Evolutionary conservation across 2,113 vertebrate species (phyloP), one percentile per base, ranked within the genome.

Genomic region (Alouatta palliata): DNA sequence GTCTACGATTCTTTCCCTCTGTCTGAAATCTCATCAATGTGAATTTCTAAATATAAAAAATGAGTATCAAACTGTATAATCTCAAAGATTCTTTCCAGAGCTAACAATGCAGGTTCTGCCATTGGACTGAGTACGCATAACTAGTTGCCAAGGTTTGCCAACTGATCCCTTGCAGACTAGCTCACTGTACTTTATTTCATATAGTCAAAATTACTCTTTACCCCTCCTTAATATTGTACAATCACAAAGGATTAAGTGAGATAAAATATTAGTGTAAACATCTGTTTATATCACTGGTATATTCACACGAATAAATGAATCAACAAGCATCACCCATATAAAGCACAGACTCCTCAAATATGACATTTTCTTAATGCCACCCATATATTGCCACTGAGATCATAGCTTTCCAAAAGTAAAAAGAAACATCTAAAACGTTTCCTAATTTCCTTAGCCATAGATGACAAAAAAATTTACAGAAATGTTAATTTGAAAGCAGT

Each of bases 121-220:
- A 35, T 12, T 89, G 70, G 35, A 70, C 14, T 45, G 23, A 70
- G 76, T 1, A 71, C 43, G 43, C 30, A 84, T 17, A 52, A 88
- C 43, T 64, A 84, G 32, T 45, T 45, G 37, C 37, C 73, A 56
- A 75, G 75, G 20, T 68, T 70, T 75, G 75, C 8, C 37, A 52
- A 61, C 35, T 87, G 47, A 81, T 73, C n/a, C 30, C 20, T 75
- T 43, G 71, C 12, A 88, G 40, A 17, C 16, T 13, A 61, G 21
- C 43, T 71, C 14, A n/a, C 4, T 88, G 12, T 16, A 77, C 43
- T 87, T 79, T 58, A 79, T 84, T 84, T 37, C 27, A 45, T 30
- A 54, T 52, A 45, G 88, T 94, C n/a, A 95, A 71, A 83, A 88
- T 84, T 49, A 76, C 58, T 40, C 45, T 86, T 81, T 66, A 75